Conservation (phyloP, 2,113 vertebrate genomes). For the Misgurnus anguillicaudatus region DNA sequence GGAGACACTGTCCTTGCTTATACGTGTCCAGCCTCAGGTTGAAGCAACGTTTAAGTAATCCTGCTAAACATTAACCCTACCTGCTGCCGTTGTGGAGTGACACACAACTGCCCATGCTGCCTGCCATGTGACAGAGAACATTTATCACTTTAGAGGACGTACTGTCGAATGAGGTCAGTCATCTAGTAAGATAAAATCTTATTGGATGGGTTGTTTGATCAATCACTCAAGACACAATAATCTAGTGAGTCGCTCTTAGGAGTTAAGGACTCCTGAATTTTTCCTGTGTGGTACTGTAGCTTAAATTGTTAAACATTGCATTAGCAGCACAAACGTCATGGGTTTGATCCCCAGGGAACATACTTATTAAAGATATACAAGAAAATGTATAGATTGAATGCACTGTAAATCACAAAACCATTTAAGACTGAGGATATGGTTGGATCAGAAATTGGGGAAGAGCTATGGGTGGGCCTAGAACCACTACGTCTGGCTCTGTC, state of each 20-base stretch:
- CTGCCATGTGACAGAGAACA: slow-evolving; percentile 49
- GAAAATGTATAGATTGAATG: too few species aligned
- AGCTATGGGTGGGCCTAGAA: too few species aligned
- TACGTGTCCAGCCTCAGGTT: slow-evolving; percentile 54
- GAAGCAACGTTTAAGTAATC: slow-evolving; percentile 63
- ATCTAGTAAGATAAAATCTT: neutral
- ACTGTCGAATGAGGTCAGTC: neutral
- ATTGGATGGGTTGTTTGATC: neutral
- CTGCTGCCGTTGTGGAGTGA: slow-evolving; percentile 53
- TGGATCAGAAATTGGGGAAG: slow-evolving; percentile 7
- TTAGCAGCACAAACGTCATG: too few species aligned
- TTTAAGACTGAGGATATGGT: neutral
- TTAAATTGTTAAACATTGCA: too few species aligned
- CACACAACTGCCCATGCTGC: slow-evolving; percentile 56
- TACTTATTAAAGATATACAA: too few species aligned
- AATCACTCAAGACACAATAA: neutral
- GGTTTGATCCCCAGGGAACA: too few species aligned
- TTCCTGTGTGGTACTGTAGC: neutral
- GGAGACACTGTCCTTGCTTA: slow-evolving; percentile 49
- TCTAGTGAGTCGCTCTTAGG: too few species aligned
- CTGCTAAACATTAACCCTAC: slow-evolving; percentile 71
- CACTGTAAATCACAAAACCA: neutral
- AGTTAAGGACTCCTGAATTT: too few species aligned
- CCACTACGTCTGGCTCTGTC: too few species aligned
- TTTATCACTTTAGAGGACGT: neutral